Evolutionary conservation across 2,113 vertebrate species (phyloP), one percentile per base, ranked within the genome.

Genomic region (Xiphias gladius): DNA sequence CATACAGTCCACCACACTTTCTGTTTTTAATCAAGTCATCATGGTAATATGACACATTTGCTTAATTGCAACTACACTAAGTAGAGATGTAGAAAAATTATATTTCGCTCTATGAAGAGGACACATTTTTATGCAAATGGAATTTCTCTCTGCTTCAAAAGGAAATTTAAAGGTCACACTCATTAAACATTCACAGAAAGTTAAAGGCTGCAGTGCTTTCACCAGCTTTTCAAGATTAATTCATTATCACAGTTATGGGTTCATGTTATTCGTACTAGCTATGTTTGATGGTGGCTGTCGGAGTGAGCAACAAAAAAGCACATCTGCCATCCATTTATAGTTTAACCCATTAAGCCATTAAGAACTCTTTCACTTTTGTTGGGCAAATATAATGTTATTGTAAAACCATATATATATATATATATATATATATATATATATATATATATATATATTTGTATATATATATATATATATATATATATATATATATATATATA

Each of bases 371-470:
- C 63, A 70, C 71, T 81, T 86, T 74, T 89, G 46, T 88, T 85
- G 59, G 83, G 73, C 72, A 82, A 70, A 80, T 88, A 79, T 61
- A 80, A 82, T 87, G 68, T 89, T 83, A 86, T 83, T 88, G 82
- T 87, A 61, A 79, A 84, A 80, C 41, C 41, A 41, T 62, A 35
- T 35, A 35, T 28, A 62, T 13, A 17, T 48, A 48, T 81, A 71
- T 73, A 77, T 88, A 75, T 89, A 88, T 22, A 10, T 55, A 16
- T 58, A 14, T 58, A 14, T 83, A 5, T 20, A 20, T 7, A 20
- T 7, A 35, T 35, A 35, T 62, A 35, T 62, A 35, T 28, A 62
- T 16, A 17, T 48, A 48, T 81, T 67, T 73, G 74, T 88, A 78
- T 89, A 88, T 22, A 10, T 55, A 28, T 58, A 14, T 58, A 14